A percentile compares a stretch with the other conserved stretches of the same genome.
Conservation (phyloP, 2,113 vertebrate species). For the Melanerpes formicivorus region DNA sequence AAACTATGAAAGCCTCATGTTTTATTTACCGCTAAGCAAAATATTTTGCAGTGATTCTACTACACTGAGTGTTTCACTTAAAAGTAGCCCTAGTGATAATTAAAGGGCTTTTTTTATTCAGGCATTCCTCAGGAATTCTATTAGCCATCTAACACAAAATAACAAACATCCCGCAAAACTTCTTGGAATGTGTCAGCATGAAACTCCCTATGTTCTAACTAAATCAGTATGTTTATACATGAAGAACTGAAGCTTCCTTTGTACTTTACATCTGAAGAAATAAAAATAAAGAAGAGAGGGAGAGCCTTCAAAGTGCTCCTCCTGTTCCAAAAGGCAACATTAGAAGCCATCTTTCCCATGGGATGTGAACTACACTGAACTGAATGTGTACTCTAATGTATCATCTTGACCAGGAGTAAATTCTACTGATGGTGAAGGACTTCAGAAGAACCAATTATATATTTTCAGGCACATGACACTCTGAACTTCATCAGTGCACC, state of each 20-base stretch:
- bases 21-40: background rate
- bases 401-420: background rate
- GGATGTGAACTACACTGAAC: background rate
- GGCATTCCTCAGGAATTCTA: conserved; percentile 22
- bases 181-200: background rate
- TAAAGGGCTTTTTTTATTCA: background rate
- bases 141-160: background rate
- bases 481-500: background rate
- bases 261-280: background rate
- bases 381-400: background rate
- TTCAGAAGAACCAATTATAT: background rate
- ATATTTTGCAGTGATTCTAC: background rate
- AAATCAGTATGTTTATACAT: background rate
- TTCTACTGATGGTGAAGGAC: background rate
- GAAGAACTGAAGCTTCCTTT: background rate
- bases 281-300: background rate
- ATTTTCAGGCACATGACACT: background rate
- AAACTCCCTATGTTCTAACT: background rate
- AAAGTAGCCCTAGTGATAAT: background rate
- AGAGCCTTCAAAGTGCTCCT: background rate
- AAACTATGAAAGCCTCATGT: background rate
- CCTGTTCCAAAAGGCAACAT: background rate
- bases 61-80: background rate
- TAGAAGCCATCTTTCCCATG: background rate
- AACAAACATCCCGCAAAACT: background rate